Evolutionary conservation across 1,140 invertebrate species (phyloP).

Genomic region (Cydia fagiglandana): DNA sequence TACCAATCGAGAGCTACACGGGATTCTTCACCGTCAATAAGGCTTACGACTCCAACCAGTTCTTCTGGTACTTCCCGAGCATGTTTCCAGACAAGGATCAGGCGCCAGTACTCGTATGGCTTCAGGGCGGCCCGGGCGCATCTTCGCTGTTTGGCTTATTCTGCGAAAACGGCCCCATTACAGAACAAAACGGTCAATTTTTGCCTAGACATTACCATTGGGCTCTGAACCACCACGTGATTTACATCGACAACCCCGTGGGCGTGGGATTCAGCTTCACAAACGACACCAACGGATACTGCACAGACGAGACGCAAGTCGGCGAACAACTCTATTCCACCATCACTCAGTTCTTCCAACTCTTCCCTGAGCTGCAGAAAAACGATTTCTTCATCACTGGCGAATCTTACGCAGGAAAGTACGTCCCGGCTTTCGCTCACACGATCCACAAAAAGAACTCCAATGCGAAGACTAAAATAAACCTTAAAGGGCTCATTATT

Average conservation of each 20-base stretch:
- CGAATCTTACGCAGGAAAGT: constrained; percentile 93
- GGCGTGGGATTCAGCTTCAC: constrained; percentile 90
- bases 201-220: constrained; percentile 85
- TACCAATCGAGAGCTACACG: constrained; percentile 79
- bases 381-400: constrained; percentile 90
- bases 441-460: constrained; percentile 84
- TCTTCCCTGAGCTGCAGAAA: constrained; percentile 84
- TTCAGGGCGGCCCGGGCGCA: constrained; percentile 90
- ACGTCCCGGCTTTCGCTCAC: constrained; percentile 88
- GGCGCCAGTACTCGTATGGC: constrained; percentile 87
- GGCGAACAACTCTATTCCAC: constrained; percentile 84
- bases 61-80: constrained; percentile 89
- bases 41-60: constrained; percentile 84
- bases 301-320: constrained; percentile 83
- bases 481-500: constrained; percentile 88
- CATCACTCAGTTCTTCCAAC: constrained; percentile 85
- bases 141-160: constrained; percentile 91
- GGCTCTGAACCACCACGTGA: constrained; percentile 86
- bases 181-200: constrained; percentile 64
- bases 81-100: constrained; percentile 71
- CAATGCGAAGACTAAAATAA: constrained; percentile 80
- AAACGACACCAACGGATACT: constrained; percentile 81
- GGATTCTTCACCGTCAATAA: constrained; percentile 87
- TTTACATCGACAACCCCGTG: constrained; percentile 94
- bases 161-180: constrained; percentile 88